Percentiles rank a stretch among this genome's conserved stretches.
phyloP scores from a whole-genome alignment of 2,888 invertebrate species.

The Lamproptera curius region DNA sequence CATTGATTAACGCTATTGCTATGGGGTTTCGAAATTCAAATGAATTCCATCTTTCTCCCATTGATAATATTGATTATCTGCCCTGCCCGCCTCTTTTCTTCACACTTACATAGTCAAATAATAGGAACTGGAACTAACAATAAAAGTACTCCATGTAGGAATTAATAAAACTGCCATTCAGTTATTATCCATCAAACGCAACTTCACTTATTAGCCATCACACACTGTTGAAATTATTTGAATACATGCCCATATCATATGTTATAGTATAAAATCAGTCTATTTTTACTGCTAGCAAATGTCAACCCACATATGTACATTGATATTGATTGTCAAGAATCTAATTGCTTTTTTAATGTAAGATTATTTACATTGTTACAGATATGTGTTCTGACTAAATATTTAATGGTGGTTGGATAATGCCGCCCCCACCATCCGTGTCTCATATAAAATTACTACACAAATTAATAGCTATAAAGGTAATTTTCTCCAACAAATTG shows the following conservation, averaged over 20 bases:
- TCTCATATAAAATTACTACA: background rate
- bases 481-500: background rate
- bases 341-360: conserved; percentile 11
- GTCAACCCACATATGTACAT: conserved; percentile 14
- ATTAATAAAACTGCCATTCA: too few species aligned
- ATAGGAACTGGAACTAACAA: too few species aligned
- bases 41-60: too few species aligned
- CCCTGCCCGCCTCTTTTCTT: too few species aligned
- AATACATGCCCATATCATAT: conserved; percentile 6
- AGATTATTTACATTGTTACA: conserved; percentile 12
- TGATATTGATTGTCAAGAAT: conserved; percentile 7
- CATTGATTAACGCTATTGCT: too few species aligned
- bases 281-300: conserved; percentile 17
- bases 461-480: background rate
- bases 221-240: conserved; percentile 3
- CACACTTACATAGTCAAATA: too few species aligned
- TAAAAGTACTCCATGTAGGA: too few species aligned
- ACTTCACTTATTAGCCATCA: background rate
- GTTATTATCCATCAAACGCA: background rate
- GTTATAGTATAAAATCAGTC: conserved; percentile 20
- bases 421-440: background rate
- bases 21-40: too few species aligned
- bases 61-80: too few species aligned
- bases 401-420: conserved; percentile 1
- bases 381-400: conserved; percentile 16